Conservation (phyloP, 2,797 vertebrate genomes). For the Pteropus rufus region DNA sequence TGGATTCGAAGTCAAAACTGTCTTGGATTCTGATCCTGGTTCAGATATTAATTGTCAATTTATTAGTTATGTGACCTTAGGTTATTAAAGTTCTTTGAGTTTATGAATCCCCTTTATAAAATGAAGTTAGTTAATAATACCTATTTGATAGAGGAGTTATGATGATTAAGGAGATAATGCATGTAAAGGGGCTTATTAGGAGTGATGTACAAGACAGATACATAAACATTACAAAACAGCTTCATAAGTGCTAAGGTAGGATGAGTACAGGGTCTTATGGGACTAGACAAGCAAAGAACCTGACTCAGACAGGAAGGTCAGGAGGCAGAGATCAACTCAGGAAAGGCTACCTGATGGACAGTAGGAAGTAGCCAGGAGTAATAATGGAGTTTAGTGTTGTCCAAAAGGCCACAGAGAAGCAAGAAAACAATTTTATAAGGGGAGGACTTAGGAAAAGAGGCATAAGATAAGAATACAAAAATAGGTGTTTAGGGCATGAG, state of each 20-base stretch:
- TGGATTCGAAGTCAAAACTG: not conserved
- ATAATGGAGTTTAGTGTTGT: not conserved
- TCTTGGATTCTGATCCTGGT: not conserved
- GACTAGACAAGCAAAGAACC: not conserved
- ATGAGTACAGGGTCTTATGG: not conserved
- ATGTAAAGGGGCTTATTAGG: not conserved
- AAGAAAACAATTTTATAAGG: not conserved
- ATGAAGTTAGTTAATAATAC: not conserved
- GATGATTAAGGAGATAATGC: not conserved
- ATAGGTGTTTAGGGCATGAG: not conserved
- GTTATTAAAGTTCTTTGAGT: not conserved
- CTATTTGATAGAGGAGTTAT: not conserved
- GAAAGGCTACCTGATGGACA: not conserved
- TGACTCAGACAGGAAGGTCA: not conserved
- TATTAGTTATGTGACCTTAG: not conserved
- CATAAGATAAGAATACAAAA: not conserved
- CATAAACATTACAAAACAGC: fast-evolving
- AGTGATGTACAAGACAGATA: not conserved
- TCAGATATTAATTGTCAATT: not conserved
- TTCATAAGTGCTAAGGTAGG: not conserved
- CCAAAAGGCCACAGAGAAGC: not conserved
- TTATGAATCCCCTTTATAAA: not conserved
- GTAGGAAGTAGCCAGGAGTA: not conserved
- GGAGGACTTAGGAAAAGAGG: not conserved
- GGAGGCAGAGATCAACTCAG: not conserved